phyloP scores from a whole-genome alignment of 2,113 vertebrate genomes.

The Grammomys surdaster region DNA sequence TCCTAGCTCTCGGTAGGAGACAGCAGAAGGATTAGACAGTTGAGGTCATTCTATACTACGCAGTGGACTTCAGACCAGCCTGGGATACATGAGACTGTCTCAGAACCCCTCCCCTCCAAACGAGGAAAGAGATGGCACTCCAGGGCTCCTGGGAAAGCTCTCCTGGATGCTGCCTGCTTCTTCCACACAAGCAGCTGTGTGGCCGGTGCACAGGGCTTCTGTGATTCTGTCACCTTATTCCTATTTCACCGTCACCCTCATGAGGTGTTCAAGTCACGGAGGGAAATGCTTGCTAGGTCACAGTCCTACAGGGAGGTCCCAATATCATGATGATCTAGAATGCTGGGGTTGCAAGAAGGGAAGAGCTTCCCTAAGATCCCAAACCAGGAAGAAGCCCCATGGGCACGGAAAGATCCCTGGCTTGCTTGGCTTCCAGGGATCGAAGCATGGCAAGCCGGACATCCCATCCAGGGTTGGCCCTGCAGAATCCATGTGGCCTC shows the following conservation, averaged over 20 bases:
- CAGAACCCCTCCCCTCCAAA: neutral
- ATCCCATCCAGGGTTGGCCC: neutral
- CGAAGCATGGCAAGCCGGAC: rapidly evolving
- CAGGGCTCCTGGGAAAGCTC: too few relatives aligned
- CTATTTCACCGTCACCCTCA: neutral
- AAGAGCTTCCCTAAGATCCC: neutral
- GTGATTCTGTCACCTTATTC: neutral
- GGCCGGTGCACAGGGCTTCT: neutral
- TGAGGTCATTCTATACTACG: neutral
- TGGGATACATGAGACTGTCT: neutral
- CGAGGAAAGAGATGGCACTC: neutral
- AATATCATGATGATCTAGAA: neutral
- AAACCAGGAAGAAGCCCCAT: neutral
- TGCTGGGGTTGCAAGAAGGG: neutral
- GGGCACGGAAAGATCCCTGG: neutral
- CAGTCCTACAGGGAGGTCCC: neutral
- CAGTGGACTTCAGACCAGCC: neutral
- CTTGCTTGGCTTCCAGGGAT: neutral
- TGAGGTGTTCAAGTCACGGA: neutral
- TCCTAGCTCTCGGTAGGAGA: neutral
- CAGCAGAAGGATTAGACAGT: neutral
- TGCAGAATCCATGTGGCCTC: too few relatives aligned
- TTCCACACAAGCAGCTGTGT: rapidly evolving
- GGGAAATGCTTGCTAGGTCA: neutral
- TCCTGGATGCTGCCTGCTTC: neutral